Evolutionary conservation across 2,888 invertebrate species (phyloP).

Genomic region (Mythimna loreyi): DNA sequence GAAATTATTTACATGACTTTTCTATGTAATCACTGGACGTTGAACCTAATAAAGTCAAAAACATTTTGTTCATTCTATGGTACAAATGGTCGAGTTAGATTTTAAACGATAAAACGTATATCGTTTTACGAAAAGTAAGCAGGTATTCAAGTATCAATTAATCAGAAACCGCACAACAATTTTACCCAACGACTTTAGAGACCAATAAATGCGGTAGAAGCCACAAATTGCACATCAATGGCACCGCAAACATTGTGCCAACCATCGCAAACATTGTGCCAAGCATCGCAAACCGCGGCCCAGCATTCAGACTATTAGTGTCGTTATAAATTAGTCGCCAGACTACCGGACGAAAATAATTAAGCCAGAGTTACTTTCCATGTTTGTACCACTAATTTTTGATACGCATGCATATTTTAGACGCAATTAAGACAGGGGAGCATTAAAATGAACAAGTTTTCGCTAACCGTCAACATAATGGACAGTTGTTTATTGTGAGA

Average conservation of each 20-base stretch:
- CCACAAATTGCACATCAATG: constrained; percentile 44
- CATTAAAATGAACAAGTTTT: neutral
- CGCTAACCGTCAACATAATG: no score
- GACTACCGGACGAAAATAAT: constrained; percentile 44
- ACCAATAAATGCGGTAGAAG: constrained; percentile 2
- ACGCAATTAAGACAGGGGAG: constrained; percentile 18
- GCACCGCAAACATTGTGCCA: constrained; percentile 39
- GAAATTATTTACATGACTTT: neutral
- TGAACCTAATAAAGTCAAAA: neutral
- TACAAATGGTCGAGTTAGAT: neutral
- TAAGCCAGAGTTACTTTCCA: constrained; percentile 36
- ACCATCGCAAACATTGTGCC: constrained; percentile 14
- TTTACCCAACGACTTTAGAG: neutral
- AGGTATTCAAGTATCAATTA: constrained; percentile 22
- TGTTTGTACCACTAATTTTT: constrained; percentile 42
- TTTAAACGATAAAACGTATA: neutral
- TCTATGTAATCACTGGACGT: neutral
- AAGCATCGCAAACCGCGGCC: constrained; percentile 16
- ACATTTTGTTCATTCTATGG: neutral
- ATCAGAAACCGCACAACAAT: constrained; percentile 27
- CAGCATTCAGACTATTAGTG: constrained; percentile 37
- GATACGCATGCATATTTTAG: constrained; percentile 48
- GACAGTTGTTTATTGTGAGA: neutral
- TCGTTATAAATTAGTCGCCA: constrained; percentile 46
- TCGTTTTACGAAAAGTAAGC: neutral